Evolutionary conservation across 2,888 invertebrate species (phyloP), one percentile per base, ranked within the genome.

Genomic region (Drosophila setosimentum): DNA sequence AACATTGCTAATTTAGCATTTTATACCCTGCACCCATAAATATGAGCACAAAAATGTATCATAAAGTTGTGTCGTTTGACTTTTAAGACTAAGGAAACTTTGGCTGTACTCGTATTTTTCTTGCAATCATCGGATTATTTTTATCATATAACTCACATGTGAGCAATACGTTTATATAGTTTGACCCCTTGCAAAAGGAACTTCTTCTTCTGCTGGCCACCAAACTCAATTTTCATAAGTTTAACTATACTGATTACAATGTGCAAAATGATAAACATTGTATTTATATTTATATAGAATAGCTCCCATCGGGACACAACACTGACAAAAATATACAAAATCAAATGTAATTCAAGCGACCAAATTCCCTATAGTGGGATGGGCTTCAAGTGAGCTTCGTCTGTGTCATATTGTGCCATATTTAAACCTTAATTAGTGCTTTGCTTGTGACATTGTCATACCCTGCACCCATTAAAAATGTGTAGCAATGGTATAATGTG

Each of bases 1-100:
- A 79, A 87, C 90, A 89, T 89, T 75, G 81, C 84, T 89, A 83
- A 90, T 86, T 89, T 83, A 73, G 71, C 77, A 30, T 16, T 42
- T 57, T 21, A 30, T 57, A 45, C 42, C 57, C 57, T 42, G 42
- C 21, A 57, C 16, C 3, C 37, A 57, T 16, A 30, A 42, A 24
- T n/a, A 30, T 16, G 16, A 10, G n/a, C 27, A 11, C 21, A n/a
- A 8, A 30, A 29, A 16, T n/a, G 13, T 51, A 30, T 24, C 27
- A 29, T 49, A 18, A 49, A 27, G 11, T 50, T 50, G 11, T 11
- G 29, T 7, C 1, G n/a, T 11, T n/a, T 7, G 8, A 24, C 8
- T 8, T 16, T 32, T 32, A 21, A 29, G 33, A 16, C 16, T 33
- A 24, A 8, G 16, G 3, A 16, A 53, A 21, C 21, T 16, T n/a